A percentile compares a stretch with the other conserved stretches of the same genome.
Evolutionary conservation across 2,113 vertebrate genomes (phyloP).

Genomic region (Amazona vittata): DNA sequence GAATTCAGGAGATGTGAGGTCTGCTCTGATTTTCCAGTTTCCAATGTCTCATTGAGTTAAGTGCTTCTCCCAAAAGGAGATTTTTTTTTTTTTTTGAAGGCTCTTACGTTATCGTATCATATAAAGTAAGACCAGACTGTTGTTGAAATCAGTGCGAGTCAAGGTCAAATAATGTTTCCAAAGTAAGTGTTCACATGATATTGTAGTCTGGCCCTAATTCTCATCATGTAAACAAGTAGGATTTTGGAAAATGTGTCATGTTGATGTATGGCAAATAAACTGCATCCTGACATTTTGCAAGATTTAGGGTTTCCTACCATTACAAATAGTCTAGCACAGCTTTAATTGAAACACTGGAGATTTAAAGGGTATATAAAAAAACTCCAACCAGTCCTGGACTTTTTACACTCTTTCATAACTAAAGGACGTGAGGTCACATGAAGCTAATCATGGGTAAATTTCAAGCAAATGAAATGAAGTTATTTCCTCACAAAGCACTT

Average conservation of each 20-base stretch:
- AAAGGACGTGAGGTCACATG: neutral
- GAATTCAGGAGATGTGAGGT: neutral
- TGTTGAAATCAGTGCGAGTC: neutral
- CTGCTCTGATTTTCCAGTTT: neutral
- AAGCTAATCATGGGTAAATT: conserved; percentile 25
- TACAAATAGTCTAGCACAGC: neutral
- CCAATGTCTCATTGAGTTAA: neutral
- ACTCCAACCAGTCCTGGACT: neutral
- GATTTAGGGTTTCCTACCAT: neutral
- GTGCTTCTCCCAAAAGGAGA: neutral
- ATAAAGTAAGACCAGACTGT: neutral
- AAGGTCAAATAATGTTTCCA: neutral
- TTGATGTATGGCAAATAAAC: neutral
- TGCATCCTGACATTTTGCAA: neutral
- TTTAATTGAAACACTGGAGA: neutral
- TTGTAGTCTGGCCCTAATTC: neutral
- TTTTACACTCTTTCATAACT: conserved; percentile 11
- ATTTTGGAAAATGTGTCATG: neutral
- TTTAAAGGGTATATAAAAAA: neutral
- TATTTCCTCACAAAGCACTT: conserved; percentile 18
- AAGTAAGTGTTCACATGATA: neutral
- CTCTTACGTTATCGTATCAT: neutral
- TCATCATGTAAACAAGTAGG: neutral
- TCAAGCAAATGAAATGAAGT: conserved; percentile 48
- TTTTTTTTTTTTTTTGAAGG: neutral